A percentile compares a stretch with the other conserved stretches of the same genome.
Evolutionary conservation across 2,797 vertebrate genomes (phyloP).

Genomic region (Dromococcyx pavoninus): DNA sequence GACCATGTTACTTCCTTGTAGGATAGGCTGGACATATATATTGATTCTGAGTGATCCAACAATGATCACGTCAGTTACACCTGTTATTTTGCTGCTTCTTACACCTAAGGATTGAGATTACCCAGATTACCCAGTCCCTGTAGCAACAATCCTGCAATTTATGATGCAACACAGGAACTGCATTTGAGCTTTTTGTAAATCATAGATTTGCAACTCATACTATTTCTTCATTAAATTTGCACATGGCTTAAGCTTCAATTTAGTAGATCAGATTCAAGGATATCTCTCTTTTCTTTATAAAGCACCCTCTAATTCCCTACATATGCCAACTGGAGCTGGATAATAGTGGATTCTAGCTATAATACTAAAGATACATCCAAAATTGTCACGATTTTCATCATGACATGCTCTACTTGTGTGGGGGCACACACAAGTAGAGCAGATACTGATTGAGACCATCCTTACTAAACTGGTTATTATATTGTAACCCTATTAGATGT

Average conservation of each 20-base stretch:
- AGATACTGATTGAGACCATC: background rate
- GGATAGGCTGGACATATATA: background rate
- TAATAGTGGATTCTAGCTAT: background rate
- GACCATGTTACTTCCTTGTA: background rate
- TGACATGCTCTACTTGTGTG: no score
- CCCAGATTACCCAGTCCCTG: background rate
- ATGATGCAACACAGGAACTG: background rate
- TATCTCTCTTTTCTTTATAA: background rate
- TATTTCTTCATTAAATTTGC: background rate
- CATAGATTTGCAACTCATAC: background rate
- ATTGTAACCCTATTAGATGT: background rate
- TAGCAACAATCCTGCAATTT: background rate
- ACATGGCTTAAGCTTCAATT: background rate
- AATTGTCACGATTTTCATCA: background rate
- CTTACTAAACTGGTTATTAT: background rate
- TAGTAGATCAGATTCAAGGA: background rate
- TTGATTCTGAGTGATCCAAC: background rate
- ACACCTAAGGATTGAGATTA: background rate
- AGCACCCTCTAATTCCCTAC: background rate
- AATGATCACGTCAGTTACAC: background rate
- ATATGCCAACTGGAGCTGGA: background rate
- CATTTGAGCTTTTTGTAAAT: background rate
- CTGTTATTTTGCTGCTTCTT: background rate
- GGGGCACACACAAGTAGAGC: background rate
- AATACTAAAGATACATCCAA: background rate